These are phyloP conservation scores for Metopolophium dirhodum DNA, from an alignment of 1,140 invertebrate genomes.

Conservation along the genomic window DNA sequence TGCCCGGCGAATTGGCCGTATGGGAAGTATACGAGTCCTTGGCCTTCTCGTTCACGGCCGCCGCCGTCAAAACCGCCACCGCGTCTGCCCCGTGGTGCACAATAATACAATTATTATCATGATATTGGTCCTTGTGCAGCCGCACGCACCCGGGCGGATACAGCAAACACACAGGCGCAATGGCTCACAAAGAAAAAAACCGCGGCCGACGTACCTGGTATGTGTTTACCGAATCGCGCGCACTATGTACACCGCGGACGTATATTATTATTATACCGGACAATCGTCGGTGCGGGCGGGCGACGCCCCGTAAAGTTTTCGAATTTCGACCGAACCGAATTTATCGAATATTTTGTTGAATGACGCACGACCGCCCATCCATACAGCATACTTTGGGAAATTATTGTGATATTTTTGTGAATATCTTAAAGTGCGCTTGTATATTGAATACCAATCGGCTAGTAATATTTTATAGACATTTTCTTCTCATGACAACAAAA, in stretches of 20 bases:
- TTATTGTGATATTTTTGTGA: too few species aligned
- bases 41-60: constrained; percentile 1
- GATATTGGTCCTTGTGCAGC: not conserved
- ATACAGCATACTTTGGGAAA: too few species aligned
- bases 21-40: not conserved
- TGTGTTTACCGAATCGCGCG: not conserved
- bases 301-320: not conserved
- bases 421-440: too few species aligned
- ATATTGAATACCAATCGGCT: too few species aligned
- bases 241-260: not conserved
- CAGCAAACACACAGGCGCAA: not conserved
- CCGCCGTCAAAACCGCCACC: not conserved
- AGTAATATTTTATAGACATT: too few species aligned
- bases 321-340: too few species aligned
- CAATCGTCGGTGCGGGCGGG: not conserved
- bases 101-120: not conserved
- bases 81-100: not conserved
- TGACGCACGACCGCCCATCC: too few species aligned
- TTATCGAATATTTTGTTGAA: too few species aligned
- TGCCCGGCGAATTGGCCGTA: not conserved
- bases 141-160: not conserved
- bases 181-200: not conserved
- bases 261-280: too few species aligned
- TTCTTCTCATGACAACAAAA: too few species aligned
- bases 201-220: not conserved